Evolutionary conservation across 2,888 invertebrate genomes (phyloP).

Genomic region (Lagria hirta): DNA sequence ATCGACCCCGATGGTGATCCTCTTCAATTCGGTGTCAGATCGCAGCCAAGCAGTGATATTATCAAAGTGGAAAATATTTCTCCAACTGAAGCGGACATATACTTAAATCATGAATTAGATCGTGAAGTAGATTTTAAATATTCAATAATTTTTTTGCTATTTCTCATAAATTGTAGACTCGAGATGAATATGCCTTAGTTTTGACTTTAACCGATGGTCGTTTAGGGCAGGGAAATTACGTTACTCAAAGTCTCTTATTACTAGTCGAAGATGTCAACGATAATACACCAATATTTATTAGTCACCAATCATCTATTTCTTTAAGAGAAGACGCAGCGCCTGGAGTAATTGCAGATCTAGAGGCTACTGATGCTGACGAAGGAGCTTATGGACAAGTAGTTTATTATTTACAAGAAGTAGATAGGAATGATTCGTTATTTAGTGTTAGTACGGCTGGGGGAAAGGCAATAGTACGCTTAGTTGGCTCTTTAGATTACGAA

Average conservation of each 20-base stretch:
- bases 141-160: no score
- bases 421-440: slow-evolving; percentile 76
- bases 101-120: slow-evolving; percentile 85
- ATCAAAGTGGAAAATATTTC: slow-evolving; percentile 81
- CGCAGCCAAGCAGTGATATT: slow-evolving; percentile 79
- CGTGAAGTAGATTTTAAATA: slow-evolving; percentile 67
- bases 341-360: slow-evolving; percentile 74
- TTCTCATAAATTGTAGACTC: slow-evolving; percentile 62
- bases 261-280: slow-evolving; percentile 92
- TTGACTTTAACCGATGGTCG: slow-evolving; percentile 86
- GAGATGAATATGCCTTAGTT: slow-evolving; percentile 86
- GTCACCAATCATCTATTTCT: slow-evolving; percentile 79
- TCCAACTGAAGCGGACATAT: slow-evolving; percentile 82
- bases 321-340: slow-evolving; percentile 79
- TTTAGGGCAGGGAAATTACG: slow-evolving; percentile 82
- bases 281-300: slow-evolving; percentile 84
- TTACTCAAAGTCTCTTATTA: slow-evolving; percentile 84
- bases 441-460: slow-evolving; percentile 81
- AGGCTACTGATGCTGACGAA: slow-evolving; percentile 87
- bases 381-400: slow-evolving; percentile 92
- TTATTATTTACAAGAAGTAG: slow-evolving; percentile 80
- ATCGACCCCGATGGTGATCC: slow-evolving; percentile 85
- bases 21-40: slow-evolving; percentile 78
- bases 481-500: slow-evolving; percentile 78
- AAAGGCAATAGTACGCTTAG: slow-evolving; percentile 78